These are phyloP conservation scores for Therioaphis trifolii DNA, from an alignment of 2,888 invertebrate species.

Conservation along the genomic window DNA sequence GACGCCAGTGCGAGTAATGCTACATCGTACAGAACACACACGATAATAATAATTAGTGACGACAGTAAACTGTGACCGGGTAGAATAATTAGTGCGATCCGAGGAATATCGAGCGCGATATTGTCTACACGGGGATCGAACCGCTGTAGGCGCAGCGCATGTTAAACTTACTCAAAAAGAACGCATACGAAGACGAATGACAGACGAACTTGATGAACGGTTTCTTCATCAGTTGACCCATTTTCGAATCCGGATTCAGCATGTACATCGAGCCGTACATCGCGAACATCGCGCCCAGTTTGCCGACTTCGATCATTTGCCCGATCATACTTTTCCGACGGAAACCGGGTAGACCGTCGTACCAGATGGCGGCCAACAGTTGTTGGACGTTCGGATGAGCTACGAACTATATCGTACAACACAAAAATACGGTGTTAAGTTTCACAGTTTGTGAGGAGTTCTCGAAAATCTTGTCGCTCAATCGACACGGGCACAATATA, in stretches of 20 bases:
- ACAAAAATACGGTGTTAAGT: no score
- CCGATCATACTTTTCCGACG: conserved; percentile 89
- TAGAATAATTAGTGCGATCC: no score
- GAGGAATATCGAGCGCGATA: no score
- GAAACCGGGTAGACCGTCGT: conserved; percentile 96
- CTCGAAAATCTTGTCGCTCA: no score
- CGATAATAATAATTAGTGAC: conserved; percentile 44
- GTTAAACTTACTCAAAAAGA: conserved; percentile 94
- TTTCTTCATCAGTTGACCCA: conserved; percentile 93
- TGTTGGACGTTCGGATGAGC: conserved; percentile 98
- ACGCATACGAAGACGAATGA: conserved; percentile 94
- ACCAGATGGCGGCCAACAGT: conserved; percentile 95
- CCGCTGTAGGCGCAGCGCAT: no score
- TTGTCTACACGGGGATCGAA: no score
- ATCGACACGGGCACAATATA: no score
- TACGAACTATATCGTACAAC: conserved; percentile 86
- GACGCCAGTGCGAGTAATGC: conserved; percentile 94
- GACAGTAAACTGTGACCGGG: no score
- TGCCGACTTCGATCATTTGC: conserved; percentile 86
- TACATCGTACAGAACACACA: conserved; percentile 68
- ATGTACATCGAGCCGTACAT: conserved; percentile 92
- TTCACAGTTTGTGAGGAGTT: no score
- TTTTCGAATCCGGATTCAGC: conserved; percentile 86
- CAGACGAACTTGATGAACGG: conserved; percentile 99
- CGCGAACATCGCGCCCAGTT: conserved; percentile 92